phyloP scores from a whole-genome alignment of 64 coral and sea anemone species.

The Hydrozoanthus tunicans region DNA sequence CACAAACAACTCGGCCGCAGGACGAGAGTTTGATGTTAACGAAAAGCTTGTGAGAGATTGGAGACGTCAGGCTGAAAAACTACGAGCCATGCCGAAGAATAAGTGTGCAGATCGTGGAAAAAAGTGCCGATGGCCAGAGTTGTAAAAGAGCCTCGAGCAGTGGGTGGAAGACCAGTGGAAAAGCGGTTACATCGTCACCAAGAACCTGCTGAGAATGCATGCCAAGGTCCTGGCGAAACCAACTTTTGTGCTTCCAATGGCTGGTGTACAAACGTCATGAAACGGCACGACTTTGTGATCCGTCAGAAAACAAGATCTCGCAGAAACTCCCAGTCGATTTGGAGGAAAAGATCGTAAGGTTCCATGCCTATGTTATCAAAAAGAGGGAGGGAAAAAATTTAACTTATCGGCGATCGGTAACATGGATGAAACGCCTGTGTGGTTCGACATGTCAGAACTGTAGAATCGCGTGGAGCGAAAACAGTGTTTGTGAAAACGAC shows the following conservation, averaged over 20 bases:
- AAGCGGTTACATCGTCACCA: not conserved
- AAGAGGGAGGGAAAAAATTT: no score
- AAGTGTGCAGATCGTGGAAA: constrained; percentile 2
- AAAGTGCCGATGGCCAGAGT: constrained; percentile 5
- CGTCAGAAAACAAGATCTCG: not conserved
- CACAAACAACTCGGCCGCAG: not conserved
- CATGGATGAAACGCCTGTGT: no score
- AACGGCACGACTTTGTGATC: not conserved
- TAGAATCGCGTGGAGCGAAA: no score
- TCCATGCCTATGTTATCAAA: no score
- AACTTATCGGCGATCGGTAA: no score
- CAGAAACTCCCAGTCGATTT: not conserved
- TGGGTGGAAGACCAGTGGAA: not conserved
- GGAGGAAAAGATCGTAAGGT: not conserved
- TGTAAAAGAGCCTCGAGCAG: not conserved
- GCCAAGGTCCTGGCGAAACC: no score
- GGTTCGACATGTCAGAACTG: no score
- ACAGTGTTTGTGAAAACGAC: no score
- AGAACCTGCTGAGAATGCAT: not conserved
- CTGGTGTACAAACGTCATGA: not conserved
- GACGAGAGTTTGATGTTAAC: not conserved
- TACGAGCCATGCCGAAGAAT: not conserved
- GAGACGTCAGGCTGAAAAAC: not conserved
- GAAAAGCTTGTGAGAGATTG: not conserved
- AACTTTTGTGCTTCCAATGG: not conserved